A percentile compares a stretch with the other conserved stretches of the same genome.
Conservation (phyloP, 2,888 invertebrate genomes). For the Hirtodrosophila duncani region DNA sequence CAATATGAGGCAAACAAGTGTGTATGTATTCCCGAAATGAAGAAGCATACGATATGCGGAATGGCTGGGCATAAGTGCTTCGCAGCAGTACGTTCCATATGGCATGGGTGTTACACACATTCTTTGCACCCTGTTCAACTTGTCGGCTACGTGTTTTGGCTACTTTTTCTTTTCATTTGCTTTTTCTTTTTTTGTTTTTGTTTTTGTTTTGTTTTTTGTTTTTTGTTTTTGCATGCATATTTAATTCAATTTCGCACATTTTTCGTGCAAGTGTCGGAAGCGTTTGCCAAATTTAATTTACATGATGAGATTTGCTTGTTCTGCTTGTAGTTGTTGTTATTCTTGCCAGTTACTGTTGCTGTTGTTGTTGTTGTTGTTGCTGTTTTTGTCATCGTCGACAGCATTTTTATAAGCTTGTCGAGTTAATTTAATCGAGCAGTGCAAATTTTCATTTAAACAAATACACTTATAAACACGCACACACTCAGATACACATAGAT, state of each 20-base stretch:
- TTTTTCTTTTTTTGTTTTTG: slow-evolving; percentile 6
- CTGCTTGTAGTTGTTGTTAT: slow-evolving; percentile 40
- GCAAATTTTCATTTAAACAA: slow-evolving; percentile 55
- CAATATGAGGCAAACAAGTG: too few relatives aligned
- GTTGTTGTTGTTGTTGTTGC: slow-evolving; percentile 9
- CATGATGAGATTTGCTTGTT: slow-evolving; percentile 66
- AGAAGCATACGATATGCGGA: too few relatives aligned
- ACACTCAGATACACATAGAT: slow-evolving; percentile 4
- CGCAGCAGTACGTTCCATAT: too few relatives aligned
- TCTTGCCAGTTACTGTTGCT: not conserved
- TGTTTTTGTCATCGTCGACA: slow-evolving; percentile 56
- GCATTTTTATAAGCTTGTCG: slow-evolving; percentile 57
- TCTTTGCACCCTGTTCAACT: slow-evolving; percentile 23
- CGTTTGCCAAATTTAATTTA: slow-evolving; percentile 67
- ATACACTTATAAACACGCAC: slow-evolving; percentile 9
- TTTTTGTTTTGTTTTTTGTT: slow-evolving; percentile 16
- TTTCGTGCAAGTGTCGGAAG: slow-evolving; percentile 64
- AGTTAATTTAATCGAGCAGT: slow-evolving; percentile 58
- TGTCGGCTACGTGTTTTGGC: slow-evolving; percentile 43
- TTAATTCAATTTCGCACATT: slow-evolving; percentile 70
- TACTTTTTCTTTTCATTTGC: not conserved
- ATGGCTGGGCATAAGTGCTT: too few relatives aligned
- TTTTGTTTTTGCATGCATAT: slow-evolving; percentile 59
- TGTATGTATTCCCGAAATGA: too few relatives aligned
- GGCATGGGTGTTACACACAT: too few relatives aligned